These are phyloP conservation scores for Uromys caudimaculatus DNA, from an alignment of 2,797 vertebrate species.

Conservation along the genomic window DNA sequence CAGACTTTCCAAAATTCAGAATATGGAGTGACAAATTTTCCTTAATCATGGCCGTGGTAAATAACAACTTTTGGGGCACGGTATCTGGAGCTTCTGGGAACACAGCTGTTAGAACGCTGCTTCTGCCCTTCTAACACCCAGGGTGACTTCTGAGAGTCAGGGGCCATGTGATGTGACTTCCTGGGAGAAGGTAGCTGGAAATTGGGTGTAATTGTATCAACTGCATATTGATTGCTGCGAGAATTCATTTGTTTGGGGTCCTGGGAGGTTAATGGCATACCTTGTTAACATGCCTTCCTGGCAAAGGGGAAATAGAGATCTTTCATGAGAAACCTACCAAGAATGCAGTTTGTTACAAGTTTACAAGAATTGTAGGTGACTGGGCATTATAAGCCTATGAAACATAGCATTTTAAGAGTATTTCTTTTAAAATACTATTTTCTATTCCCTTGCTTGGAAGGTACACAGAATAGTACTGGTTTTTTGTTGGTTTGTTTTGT, in stretches of 20 bases:
- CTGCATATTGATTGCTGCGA: background rate
- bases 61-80: background rate
- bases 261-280: background rate
- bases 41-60: background rate
- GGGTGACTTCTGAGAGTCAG: background rate
- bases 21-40: background rate
- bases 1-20: constrained; percentile 38
- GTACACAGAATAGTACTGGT: background rate
- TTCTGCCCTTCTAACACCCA: background rate
- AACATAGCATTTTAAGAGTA: background rate
- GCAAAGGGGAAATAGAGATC: background rate
- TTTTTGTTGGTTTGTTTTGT: background rate
- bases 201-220: background rate
- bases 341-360: background rate
- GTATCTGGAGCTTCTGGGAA: background rate
- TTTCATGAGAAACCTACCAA: background rate
- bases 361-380: background rate
- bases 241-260: background rate
- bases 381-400: background rate
- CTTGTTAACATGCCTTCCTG: background rate
- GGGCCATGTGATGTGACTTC: background rate
- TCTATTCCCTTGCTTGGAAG: background rate
- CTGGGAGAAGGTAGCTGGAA: background rate
- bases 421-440: background rate
- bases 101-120: background rate